Conservation (phyloP, 2,113 vertebrate species). For the Otocyon megalotis region DNA sequence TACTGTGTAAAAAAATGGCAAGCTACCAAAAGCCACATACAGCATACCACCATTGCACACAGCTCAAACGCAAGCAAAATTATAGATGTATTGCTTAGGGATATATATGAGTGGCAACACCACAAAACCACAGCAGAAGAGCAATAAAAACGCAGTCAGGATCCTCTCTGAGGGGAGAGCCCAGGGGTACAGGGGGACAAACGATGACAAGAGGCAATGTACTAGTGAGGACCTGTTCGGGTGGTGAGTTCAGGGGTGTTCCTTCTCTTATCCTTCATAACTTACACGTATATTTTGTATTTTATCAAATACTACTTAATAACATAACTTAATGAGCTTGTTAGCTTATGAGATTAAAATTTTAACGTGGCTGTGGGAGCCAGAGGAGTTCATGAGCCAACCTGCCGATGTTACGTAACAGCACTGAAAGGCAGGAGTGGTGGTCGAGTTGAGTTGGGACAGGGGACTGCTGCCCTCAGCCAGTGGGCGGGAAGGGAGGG, state of each 20-base stretch:
- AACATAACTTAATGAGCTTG: background rate
- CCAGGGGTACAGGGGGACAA: background rate
- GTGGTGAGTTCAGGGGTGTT: background rate
- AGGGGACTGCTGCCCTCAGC: background rate
- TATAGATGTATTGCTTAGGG: background rate
- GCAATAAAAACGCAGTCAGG: background rate
- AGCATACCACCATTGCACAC: background rate
- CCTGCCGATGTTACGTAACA: background rate
- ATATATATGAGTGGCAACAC: background rate
- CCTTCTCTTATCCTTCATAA: background rate
- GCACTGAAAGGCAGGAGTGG: background rate
- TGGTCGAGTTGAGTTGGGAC: too few relatives aligned
- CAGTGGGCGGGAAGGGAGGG: accelerated
- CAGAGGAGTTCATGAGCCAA: background rate
- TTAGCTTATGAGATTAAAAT: background rate
- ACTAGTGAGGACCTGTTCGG: background rate
- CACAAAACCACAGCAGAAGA: background rate
- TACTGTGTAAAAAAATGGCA: background rate
- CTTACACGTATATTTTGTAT: background rate
- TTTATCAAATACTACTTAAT: background rate
- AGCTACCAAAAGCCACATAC: background rate
- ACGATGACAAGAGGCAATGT: accelerated
- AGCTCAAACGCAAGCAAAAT: background rate
- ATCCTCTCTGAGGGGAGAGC: background rate
- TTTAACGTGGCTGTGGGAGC: background rate